Evolutionary conservation across 2,113 vertebrate species (phyloP), one percentile per base, ranked within the genome.

Genomic region (Puntigrus tetrazona): DNA sequence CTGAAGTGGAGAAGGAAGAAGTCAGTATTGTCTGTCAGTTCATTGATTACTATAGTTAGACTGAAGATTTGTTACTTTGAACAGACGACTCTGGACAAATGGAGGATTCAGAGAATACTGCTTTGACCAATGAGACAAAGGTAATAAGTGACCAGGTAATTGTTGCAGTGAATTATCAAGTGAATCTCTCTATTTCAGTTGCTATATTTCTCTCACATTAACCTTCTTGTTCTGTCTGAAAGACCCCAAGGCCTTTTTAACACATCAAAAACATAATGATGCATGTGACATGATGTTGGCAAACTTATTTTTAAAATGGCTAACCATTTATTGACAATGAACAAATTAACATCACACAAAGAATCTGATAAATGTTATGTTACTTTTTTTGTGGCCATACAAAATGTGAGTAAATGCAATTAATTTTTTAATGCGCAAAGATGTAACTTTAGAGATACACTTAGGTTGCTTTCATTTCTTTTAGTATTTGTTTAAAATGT

Each of bases 61-160:
- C 27, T 76, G 45, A 11, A 75, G n/a, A 20, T 45, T 34, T n/a
- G 8, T 14, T 36, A 41, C 13, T 38, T 81, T 22, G 75, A 70
- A 29, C 69, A 41, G 75, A 50, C 43, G 67, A 82, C 36, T 16
- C 25, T 70, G 69, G 47, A 57, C 38, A 27, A 63, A 88, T 84
- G 69, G 90, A 89, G 43, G 45, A 81, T 45, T 73, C 81, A 14
- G 77, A 25, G 6, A 86, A 70, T 20, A 55, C 70, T n/a, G 76
- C 84, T 31, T 43, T 36, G 29, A 70, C 52, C 16, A 83, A 50
- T 70, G 87, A 75, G 41, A 86, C 57, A 69, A 91, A 94, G 63
- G 86, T 81, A 18, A 89, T 85, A 70, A 82, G 76, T 50, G 89
- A 87, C 77, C 87, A 45, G 88, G 88, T 88, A 45, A 72, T 63